Evolutionary conservation across 2,113 vertebrate species (phyloP), one percentile per base, ranked within the genome.

Genomic region (Serinus canaria): DNA sequence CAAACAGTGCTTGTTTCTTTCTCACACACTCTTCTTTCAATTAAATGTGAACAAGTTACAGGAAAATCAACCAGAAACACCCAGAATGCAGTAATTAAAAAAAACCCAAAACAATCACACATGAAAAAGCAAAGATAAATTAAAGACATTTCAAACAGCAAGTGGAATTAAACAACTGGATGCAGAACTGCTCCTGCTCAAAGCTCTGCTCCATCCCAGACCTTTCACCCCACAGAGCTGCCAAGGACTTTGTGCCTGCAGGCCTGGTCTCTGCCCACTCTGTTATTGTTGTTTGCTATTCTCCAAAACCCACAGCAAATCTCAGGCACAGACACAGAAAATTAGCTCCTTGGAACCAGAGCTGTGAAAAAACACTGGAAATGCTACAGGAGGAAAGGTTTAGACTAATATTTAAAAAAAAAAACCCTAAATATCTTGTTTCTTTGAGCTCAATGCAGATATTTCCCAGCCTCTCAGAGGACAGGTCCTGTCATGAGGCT

Each of bases 401-500:
- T 47, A 44, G 60, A 17, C 17, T 59, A 1, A 1, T 46, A 2
- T 37, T 62, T 17, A 35, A 37, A 37, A 37, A n/a, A 31, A 58
- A 30, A 75, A 31, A 53, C 19, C 25, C 37, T 7, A 33, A 81
- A 11, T 19, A 41, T 8, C 20, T 74, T 20, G 5, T 50, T 83
- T 12, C 23, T 79, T 20, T 3, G 13, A 75, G 49, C n/a, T 87
- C 18, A 86, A 7, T 7, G 68, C 31, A 23, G 37, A 3, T 17
- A 58, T 24, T 55, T 63, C 17, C 9, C 30, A n/a, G 31, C 44
- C 44, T 49, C 43, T 50, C 5, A 63, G 52, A 82, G 62, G 23
- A 43, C 39, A 70, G 35, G 39, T 56, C 35, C 46, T 37, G 0
- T 10, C 47, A 25, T 8, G 11, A 58, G 5, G 1, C 33, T 47